These are phyloP conservation scores for Hypothenemus hampei DNA, from an alignment of 1,140 invertebrate genomes.

Conservation along the genomic window DNA sequence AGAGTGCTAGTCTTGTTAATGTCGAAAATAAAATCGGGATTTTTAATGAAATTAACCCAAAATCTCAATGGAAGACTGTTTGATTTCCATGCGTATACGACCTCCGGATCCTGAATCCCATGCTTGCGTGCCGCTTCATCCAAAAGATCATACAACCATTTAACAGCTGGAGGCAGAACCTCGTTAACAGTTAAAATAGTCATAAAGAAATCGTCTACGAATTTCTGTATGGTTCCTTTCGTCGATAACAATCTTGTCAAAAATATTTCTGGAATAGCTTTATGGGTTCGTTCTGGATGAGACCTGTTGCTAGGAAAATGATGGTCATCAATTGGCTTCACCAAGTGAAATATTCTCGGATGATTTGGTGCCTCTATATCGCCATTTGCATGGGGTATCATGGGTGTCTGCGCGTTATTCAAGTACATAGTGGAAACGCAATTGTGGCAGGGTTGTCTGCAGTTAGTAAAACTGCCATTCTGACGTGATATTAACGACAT, in stretches of 20 bases:
- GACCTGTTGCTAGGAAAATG: conserved; percentile 57
- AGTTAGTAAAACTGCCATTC: conserved; percentile 75
- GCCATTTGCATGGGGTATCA: conserved; percentile 65
- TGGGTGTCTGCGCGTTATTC: conserved; percentile 68
- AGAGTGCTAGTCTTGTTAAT: conserved; percentile 89
- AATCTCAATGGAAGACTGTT: conserved; percentile 89
- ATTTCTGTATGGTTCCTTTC: conserved; percentile 94
- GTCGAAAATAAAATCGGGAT: conserved; percentile 96
- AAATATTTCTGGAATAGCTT: conserved; percentile 94
- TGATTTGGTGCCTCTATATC: conserved; percentile 68
- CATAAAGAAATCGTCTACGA: conserved; percentile 91
- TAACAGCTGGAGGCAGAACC: conserved; percentile 84
- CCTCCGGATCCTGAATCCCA: conserved; percentile 80
- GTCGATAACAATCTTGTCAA: conserved; percentile 87
- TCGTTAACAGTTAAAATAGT: conserved; percentile 87
- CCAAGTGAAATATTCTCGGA: conserved; percentile 74
- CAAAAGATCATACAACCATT: conserved; percentile 92
- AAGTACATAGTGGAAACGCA: conserved; percentile 69
- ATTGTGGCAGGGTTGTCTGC: conserved; percentile 77
- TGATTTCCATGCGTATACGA: conserved; percentile 94
- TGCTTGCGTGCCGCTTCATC: conserved; percentile 85
- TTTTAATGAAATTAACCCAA: conserved; percentile 97
- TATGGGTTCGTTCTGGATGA: conserved; percentile 71
- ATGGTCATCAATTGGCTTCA: conserved; percentile 76
- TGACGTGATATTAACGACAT: conserved; percentile 88